Base-by-base conservation (phyloP, 53 echinoderm and acorn worm species). In the Arbacia lixula region DNA sequence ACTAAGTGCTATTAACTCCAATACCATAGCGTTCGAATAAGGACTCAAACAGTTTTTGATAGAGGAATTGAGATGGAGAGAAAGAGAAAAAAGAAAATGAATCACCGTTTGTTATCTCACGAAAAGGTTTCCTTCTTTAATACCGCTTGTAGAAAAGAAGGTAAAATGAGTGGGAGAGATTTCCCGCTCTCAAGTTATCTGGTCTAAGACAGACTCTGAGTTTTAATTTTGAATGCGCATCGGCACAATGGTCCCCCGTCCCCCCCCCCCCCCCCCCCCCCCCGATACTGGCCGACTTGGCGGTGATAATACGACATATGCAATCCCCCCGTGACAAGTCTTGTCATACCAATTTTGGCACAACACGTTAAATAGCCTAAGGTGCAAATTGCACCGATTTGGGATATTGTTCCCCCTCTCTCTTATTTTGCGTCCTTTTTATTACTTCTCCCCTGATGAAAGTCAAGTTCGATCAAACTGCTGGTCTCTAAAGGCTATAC, bases 291-390 rank as follows among this genome's bases (percentile, higher is more conserved):
- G 34, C 32, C 34, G 21, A 2, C 21, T 31, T 74, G 53, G 32
- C 74, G 53, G 53, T 74, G 74, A 74, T 53, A 74, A 53, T 53
- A 33, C 53, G 50, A 74, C 51, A 53, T 74, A 33, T 53, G 74
- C 42, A 52, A 74, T 74, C 52, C 74, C 74, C 74, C 34, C 51
- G 74, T 53, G 74, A 53, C 74, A 28, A 1, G 21, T 33, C 31
- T 74, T 74, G 74, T 74, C 74, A 74, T 53, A 52, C 74, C 74
- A 74, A 74, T 74, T 74, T 74, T 50, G n/a, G n/a, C n/a, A n/a
- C n/a, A n/a, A n/a, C n/a, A n/a, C n/a, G n/a, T n/a, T n/a, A n/a
- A n/a, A n/a, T n/a, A n/a, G n/a, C n/a, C n/a, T n/a, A n/a, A n/a
- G n/a, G n/a, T n/a, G n/a, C n/a, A n/a, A n/a, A n/a, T n/a, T n/a